phyloP scores from a whole-genome alignment of 37 sponge, comb jelly and placozoan genomes.

The Crambe crambe region DNA sequence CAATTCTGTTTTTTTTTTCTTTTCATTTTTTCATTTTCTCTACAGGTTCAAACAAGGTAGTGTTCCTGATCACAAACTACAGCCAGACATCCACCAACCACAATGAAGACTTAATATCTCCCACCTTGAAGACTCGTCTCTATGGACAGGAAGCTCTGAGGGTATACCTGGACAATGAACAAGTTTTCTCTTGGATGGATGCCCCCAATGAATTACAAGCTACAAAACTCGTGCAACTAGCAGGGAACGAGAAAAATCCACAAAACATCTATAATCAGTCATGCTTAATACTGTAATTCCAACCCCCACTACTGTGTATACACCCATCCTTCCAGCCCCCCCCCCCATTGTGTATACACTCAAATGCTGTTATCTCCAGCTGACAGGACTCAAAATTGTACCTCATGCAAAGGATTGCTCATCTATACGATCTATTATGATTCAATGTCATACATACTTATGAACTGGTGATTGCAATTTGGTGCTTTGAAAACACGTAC shows the following conservation, averaged over 20 bases:
- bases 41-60: conserved; percentile 76
- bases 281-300: conserved; percentile 6
- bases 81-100: neutral
- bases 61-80: conserved; percentile 68
- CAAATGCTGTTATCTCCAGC: no score
- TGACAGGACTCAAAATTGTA: no score
- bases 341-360: neutral
- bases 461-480: no score
- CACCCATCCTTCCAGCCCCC: neutral
- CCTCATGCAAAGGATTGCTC: no score
- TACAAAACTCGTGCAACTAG: conserved; percentile 53
- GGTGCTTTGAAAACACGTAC: no score
- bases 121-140: conserved; percentile 38
- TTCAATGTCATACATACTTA: no score
- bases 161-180: conserved; percentile 46
- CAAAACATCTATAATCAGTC: conserved; percentile 9
- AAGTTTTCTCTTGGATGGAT: conserved; percentile 77
- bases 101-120: conserved; percentile 19
- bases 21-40: neutral
- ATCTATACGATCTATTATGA: no score
- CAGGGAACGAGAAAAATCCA: conserved; percentile 53
- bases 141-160: conserved; percentile 47
- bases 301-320: neutral
- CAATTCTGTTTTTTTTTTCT: neutral
- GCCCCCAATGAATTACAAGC: conserved; percentile 51